Percentiles rank a stretch among this genome's conserved stretches.
Evolutionary conservation across 2,888 invertebrate species (phyloP).

Genomic region (Drosophila mercatorum): DNA sequence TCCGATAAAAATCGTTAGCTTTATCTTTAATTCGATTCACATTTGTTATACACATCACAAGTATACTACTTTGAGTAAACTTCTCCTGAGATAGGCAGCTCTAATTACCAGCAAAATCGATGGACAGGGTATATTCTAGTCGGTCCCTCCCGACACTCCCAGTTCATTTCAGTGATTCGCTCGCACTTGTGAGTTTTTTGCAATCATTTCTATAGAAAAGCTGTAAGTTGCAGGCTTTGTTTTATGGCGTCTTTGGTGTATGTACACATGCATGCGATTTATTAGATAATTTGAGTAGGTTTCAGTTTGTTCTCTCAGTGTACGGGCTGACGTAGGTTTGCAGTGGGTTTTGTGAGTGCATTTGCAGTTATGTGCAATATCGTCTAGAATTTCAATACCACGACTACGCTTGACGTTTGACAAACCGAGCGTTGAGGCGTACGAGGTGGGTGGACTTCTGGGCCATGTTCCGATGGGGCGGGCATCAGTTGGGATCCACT

Average conservation of each 20-base stretch:
- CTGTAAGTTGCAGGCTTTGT: background rate
- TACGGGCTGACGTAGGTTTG: slow-evolving; percentile 5
- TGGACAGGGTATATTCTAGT: background rate
- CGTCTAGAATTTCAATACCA: slow-evolving; percentile 71
- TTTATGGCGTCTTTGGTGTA: too few species aligned
- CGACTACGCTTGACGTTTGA: slow-evolving; percentile 65
- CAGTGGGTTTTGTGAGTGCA: slow-evolving; percentile 13
- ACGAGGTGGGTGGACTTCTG: slow-evolving; percentile 31
- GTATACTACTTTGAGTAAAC: too few species aligned
- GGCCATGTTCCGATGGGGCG: slow-evolving; percentile 18
- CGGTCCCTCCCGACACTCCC: background rate
- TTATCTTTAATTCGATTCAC: too few species aligned
- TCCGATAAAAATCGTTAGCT: background rate
- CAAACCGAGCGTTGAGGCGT: slow-evolving; percentile 45
- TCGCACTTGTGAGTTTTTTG: background rate
- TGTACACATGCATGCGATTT: background rate
- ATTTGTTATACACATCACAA: background rate
- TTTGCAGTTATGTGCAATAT: slow-evolving; percentile 34
- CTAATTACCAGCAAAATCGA: background rate
- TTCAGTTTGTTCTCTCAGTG: background rate
- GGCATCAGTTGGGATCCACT: slow-evolving; percentile 20
- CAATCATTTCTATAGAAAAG: background rate
- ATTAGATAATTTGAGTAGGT: background rate
- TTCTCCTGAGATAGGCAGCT: too few species aligned
- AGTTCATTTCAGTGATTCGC: background rate